Evolutionary conservation across 2,888 invertebrate species (phyloP), one percentile per base, ranked within the genome.

Genomic region (Eupsilia transversa): DNA sequence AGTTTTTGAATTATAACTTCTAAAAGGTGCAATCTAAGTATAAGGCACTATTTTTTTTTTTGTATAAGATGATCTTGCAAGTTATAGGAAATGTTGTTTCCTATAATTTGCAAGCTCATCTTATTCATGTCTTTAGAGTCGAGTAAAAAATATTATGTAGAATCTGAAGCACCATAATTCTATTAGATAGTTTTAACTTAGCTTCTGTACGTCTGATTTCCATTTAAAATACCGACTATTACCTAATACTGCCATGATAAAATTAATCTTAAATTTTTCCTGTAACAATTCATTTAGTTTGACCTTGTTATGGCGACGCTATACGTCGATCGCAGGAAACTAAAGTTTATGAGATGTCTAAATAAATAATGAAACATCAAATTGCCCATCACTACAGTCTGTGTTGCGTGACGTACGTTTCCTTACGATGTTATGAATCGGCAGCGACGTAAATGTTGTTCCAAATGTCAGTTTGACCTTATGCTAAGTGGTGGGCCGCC

Each of bases 381-480:
- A 61, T 52, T 46, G 49, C 69, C 68, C 93, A 88, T 86, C 93
- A 88, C 93, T 94, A 90, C 69, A 87, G 72, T 79, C 80, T 72
- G 72, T 88, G 87, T 94, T 87, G 94, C 94, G 93, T 95, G 95
- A 92, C 93, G 89, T 88, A 80, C 80, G 80, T 87, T 91, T 87
- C 88, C 89, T 87, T 87, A 88, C 89, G 89, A 89, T 87, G 78
- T 92, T 93, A 93, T 93, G 92, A 92, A 92, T 92, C 84, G 90
- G 88, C 90, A 87, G 93, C 86, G 90, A 89, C 91, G 89, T 94
- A 92, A 95, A 95, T 94, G 94, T 92, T 93, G 91, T 92, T 93
- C 87, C 91, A 96, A 96, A 96, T 96, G 96, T 93, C 96, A 96
- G 94, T 93, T 94, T 96, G 96, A 96, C 96, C 96, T 96, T 96